These are phyloP conservation scores for Rana temporaria DNA, from an alignment of 2,113 vertebrate genomes.

Conservation along the genomic window DNA sequence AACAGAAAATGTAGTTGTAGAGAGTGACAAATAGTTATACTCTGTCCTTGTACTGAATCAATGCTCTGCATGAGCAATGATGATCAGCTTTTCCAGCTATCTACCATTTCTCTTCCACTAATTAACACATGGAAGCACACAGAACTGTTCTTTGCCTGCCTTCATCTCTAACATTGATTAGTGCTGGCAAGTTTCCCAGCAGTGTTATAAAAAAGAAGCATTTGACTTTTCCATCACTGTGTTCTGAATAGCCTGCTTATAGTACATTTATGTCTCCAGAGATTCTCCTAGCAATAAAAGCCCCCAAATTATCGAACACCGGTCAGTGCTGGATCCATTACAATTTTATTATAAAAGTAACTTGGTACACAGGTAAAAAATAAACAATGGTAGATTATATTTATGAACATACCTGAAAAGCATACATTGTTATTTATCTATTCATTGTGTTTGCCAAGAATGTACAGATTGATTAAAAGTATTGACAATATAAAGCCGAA, in stretches of 20 bases:
- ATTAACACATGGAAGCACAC: slow-evolving; percentile 36
- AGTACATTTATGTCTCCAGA: slow-evolving; percentile 32
- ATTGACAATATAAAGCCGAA: too few relatives aligned
- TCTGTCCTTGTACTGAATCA: neutral
- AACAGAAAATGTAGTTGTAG: neutral
- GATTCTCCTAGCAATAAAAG: slow-evolving; percentile 20
- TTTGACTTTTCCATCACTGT: slow-evolving; percentile 26
- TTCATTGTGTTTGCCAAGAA: slow-evolving; percentile 3
- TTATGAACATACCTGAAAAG: neutral
- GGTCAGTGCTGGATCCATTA: slow-evolving; percentile 33
- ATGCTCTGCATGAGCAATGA: neutral
- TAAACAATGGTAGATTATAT: slow-evolving; percentile 5
- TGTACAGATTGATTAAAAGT: too few relatives aligned
- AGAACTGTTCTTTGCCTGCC: slow-evolving; percentile 21
- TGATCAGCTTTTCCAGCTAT: slow-evolving; percentile 26
- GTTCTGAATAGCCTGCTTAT: slow-evolving; percentile 17
- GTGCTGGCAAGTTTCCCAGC: slow-evolving; percentile 44
- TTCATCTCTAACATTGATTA: slow-evolving; percentile 43
- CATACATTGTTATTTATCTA: slow-evolving; percentile 22
- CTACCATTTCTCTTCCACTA: slow-evolving; percentile 28
- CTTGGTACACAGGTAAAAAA: slow-evolving; percentile 20
- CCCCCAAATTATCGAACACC: slow-evolving; percentile 33
- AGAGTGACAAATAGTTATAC: neutral
- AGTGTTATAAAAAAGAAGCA: slow-evolving; percentile 16
- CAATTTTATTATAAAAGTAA: slow-evolving; percentile 18